Evolutionary conservation across 2,113 vertebrate species (phyloP).

Genomic region (Oxygymnocypris stewartii): DNA sequence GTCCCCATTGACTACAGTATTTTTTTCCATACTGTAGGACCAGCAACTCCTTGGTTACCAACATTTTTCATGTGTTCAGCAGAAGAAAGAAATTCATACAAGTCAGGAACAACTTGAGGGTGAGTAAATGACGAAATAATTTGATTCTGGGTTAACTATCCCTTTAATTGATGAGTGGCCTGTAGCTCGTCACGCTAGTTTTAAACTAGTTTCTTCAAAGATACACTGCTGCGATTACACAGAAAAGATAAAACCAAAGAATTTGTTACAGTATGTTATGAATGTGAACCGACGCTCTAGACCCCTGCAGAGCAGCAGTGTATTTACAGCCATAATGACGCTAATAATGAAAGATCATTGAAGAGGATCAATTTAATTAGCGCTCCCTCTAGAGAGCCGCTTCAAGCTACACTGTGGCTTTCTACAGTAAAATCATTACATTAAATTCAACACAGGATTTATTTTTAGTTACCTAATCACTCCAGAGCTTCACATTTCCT

Average conservation of each 20-base stretch:
- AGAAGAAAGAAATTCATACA: not conserved
- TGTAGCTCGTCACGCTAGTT: not conserved
- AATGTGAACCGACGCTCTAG: not conserved
- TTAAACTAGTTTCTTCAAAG: not conserved
- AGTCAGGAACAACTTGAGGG: not conserved
- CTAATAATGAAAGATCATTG: slow-evolving; percentile 45
- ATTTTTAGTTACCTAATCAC: slow-evolving; percentile 44
- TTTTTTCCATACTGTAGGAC: not conserved
- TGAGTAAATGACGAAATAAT: not conserved
- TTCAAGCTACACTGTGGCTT: slow-evolving; percentile 42
- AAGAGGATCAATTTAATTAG: slow-evolving; percentile 50
- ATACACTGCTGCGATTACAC: not conserved
- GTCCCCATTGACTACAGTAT: not conserved
- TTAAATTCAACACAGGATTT: slow-evolving; percentile 26
- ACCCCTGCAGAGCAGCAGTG: slow-evolving; percentile 25
- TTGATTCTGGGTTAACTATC: not conserved
- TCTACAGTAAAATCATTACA: slow-evolving; percentile 48
- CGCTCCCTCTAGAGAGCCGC: slow-evolving; percentile 18
- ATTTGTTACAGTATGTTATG: not conserved
- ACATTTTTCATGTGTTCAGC: not conserved
- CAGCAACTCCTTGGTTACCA: not conserved
- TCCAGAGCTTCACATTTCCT: slow-evolving; percentile 41
- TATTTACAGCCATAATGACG: slow-evolving; percentile 38
- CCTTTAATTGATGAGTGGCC: not conserved
- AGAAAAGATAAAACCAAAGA: not conserved